A percentile compares a stretch with the other conserved stretches of the same genome.
These are phyloP conservation scores for Cromileptes altivelis DNA, from an alignment of 2,113 vertebrate genomes.

Conservation along the genomic window DNA sequence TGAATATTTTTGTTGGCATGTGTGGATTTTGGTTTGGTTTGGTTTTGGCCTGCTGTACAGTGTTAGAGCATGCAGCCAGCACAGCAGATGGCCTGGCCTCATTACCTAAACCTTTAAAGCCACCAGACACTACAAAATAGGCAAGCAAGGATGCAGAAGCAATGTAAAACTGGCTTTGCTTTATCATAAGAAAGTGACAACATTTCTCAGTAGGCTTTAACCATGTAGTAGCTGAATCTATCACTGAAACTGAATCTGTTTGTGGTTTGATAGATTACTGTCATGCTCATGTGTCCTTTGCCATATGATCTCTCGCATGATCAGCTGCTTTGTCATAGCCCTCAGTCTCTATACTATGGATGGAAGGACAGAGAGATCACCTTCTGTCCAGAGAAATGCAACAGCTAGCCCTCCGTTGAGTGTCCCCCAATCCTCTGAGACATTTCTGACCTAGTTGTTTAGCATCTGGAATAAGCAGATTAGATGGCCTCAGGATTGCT, in stretches of 20 bases:
- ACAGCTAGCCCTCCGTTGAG: constrained; percentile 3
- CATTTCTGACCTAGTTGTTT: constrained; percentile 63
- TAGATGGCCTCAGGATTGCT: constrained; percentile 16
- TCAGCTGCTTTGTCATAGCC: constrained; percentile 48
- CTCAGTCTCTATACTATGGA: constrained; percentile 7
- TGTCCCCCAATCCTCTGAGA: constrained; percentile 38
- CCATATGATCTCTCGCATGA: constrained; percentile 45
- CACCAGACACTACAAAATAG: constrained; percentile 16
- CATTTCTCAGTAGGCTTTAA: neutral
- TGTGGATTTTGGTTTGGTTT: constrained; percentile 12
- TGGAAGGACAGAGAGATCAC: constrained; percentile 33
- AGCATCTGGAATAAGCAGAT: constrained; percentile 57
- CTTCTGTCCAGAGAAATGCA: constrained; percentile 46
- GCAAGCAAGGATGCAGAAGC: constrained; percentile 23
- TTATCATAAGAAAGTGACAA: neutral
- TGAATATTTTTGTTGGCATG: constrained; percentile 24
- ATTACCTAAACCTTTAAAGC: constrained; percentile 46
- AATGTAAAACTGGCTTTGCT: constrained; percentile 5
- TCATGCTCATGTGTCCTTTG: constrained; percentile 44
- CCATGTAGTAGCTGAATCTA: neutral
- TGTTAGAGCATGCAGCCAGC: constrained; percentile 56
- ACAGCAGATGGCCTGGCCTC: constrained; percentile 55
- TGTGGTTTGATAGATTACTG: constrained; percentile 1
- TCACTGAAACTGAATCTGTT: neutral
- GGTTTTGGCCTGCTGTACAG: constrained; percentile 27